A percentile compares a stretch with the other conserved stretches of the same genome.
Evolutionary conservation across 2,113 vertebrate genomes (phyloP).

Genomic region (Sapayoa aenigma): DNA sequence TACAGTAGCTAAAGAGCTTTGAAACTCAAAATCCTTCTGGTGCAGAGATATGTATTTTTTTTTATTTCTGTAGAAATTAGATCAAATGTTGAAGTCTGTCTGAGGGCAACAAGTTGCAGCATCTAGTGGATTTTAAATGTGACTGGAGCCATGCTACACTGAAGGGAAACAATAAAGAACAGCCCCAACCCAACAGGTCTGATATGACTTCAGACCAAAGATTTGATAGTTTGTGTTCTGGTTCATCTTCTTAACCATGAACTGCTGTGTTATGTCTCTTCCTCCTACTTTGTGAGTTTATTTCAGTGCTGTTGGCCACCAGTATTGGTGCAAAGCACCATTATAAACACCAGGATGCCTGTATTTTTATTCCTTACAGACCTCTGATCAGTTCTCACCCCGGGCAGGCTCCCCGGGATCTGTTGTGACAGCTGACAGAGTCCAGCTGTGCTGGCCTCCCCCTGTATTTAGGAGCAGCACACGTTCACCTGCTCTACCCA

Average conservation of each 20-base stretch:
- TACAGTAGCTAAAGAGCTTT: background rate
- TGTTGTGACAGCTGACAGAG: background rate
- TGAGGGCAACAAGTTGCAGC: background rate
- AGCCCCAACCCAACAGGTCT: background rate
- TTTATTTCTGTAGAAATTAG: background rate
- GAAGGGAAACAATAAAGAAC: background rate
- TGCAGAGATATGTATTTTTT: background rate
- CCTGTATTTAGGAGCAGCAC: background rate
- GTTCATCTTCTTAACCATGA: background rate
- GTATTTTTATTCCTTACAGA: background rate
- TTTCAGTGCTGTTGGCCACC: background rate
- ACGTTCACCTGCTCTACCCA: background rate
- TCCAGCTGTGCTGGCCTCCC: background rate
- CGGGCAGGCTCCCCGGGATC: background rate
- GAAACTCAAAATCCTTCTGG: background rate
- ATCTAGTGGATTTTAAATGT: background rate
- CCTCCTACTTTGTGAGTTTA: background rate
- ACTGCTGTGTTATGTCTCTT: background rate
- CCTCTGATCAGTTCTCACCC: rapidly evolving
- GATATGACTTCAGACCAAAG: background rate
- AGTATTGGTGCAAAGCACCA: background rate
- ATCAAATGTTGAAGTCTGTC: background rate
- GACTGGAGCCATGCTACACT: background rate
- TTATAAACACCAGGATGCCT: rapidly evolving
- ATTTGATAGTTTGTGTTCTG: background rate